Base-by-base conservation (phyloP, 1,140 invertebrate species). In the Drosophila micromelanica region DNA sequence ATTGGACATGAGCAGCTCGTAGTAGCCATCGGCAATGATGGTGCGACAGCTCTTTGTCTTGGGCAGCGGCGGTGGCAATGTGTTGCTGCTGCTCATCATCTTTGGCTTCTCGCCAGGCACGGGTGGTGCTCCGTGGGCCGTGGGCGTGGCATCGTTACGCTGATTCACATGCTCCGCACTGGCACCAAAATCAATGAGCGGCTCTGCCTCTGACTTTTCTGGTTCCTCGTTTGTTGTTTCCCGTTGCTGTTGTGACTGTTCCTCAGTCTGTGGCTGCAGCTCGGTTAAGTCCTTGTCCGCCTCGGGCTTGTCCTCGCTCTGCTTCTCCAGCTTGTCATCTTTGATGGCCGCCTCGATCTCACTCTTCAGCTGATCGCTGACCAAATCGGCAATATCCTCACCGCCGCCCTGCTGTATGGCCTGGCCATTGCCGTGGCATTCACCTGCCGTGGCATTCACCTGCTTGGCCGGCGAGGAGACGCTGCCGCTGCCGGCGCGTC, bases 1-100 rank as follows among this genome's bases (percentile, higher is more conserved):
- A 78, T 97, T 96, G 0, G 94, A 94, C 11, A 95, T 93, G 17
- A 97, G 84, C 81, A 97, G 96, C 40, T 97, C 96, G 45, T 96
- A 95, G 86, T 98, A 98, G 1, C 96, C 96, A 76, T 96, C 96
- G 0, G 96, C 96, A 11, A 96, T 94, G 12, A 94, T 80, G 0
- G 94, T 95, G 57, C 95, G 92, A 5, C 94, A 93, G 78, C 94
- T 95, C n/a, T 95, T 93, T 0, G 94, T 94, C 57, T 94, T 94
- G 4, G 94, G 94, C 74, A 95, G 93, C 0, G 94, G 94, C 0
- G 94, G 94, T 0, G 93, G 91, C 17, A 91, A 42, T 1, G 90
- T 91, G 38, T 79, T 91, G 23, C 65, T 84, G 63, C 51, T 86
- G 7, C 57, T 81, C 48, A 17, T 67, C 1, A 78, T 37, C 37